Base-by-base conservation (phyloP, 53 echinoderm and acorn worm species). In the Mesocentrotus franciscanus region DNA sequence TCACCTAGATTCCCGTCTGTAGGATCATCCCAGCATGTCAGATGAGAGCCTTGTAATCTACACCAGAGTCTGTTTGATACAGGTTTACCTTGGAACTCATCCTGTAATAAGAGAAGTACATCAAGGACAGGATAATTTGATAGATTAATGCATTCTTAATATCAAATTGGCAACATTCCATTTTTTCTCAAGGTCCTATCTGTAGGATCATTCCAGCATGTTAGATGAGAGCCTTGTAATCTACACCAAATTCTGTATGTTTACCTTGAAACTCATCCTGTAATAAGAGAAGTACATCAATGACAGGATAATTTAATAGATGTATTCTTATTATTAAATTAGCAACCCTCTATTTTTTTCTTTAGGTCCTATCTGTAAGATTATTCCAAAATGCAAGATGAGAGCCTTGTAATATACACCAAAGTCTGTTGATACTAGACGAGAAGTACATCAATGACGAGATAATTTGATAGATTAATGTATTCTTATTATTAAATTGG, bases 1-100 rank as follows among this genome's bases (percentile, higher is more conserved):
- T 85, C 70, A 39, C 95, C 56, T 1, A 62, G 62, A 15, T 64
- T 85, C 1, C 90, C 93, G 36, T 99, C 99, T 95, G 96, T 93
- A 10, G 97, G 96, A 71, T 97, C 96, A 81, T 96, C 96, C 97
- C 97, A 98, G 27, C 97, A 95, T 55, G 83, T 92, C 58, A 99
- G 85, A 42, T 96, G 62, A 13, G 96, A 96, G 11, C 97, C 97
- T 85, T 92, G 94, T 60, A 99, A 92, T 36, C 96, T 79, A 78
- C 98, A 97, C 97, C 98, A 97, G 20, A 98, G 96, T 61, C 95
- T 96, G 58, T 93, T 97, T 78, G 93, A 91, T 95, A 96, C 96
- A 49, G 91, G 71, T 59, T 89, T 93, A 56, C 96, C 96, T 2
- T 96, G 95, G 22, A 95, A 97, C 20, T 49, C 49, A 49, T 49